Evolutionary conservation across 1,140 invertebrate species (phyloP).

Genomic region (Ceratosolen solmsi): DNA sequence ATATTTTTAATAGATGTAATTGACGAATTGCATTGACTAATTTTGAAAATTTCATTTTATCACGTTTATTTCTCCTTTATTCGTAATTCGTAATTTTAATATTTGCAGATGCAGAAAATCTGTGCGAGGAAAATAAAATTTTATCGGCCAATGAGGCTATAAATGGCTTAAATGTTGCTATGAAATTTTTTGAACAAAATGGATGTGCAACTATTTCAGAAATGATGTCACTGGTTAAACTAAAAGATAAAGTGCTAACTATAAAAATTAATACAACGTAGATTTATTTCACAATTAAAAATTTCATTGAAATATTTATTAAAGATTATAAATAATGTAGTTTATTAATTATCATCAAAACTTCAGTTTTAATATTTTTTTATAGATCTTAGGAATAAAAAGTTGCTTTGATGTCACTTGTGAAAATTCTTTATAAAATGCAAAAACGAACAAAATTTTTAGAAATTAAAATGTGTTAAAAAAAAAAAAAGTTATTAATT

Average conservation of each 20-base stretch:
- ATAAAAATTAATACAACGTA: constrained; percentile 40
- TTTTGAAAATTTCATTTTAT: too few relatives aligned
- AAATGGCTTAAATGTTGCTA: constrained; percentile 31
- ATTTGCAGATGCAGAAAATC: constrained; percentile 39
- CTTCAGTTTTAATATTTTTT: constrained; percentile 21
- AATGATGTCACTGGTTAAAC: constrained; percentile 39
- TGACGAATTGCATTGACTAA: too few relatives aligned
- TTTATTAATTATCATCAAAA: constrained; percentile 36
- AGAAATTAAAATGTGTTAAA: too few relatives aligned
- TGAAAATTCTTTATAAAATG: too few relatives aligned
- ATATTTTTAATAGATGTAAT: too few relatives aligned
- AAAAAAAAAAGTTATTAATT: too few relatives aligned
- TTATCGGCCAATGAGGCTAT: constrained; percentile 34
- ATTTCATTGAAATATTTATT: constrained; percentile 26
- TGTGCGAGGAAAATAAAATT: constrained; percentile 40
- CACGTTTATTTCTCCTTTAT: too few relatives aligned
- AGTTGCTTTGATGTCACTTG: too few relatives aligned
- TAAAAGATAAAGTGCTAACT: constrained; percentile 44
- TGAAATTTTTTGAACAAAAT: constrained; percentile 44
- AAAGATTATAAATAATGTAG: constrained; percentile 6
- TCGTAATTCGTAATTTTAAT: too few relatives aligned
- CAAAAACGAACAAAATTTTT: too few relatives aligned
- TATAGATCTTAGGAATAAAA: too few relatives aligned
- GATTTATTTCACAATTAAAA: constrained; percentile 4
- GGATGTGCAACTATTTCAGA: constrained; percentile 28